phyloP scores from a whole-genome alignment of 2,113 vertebrate genomes.

The Microtus richardsoni region DNA sequence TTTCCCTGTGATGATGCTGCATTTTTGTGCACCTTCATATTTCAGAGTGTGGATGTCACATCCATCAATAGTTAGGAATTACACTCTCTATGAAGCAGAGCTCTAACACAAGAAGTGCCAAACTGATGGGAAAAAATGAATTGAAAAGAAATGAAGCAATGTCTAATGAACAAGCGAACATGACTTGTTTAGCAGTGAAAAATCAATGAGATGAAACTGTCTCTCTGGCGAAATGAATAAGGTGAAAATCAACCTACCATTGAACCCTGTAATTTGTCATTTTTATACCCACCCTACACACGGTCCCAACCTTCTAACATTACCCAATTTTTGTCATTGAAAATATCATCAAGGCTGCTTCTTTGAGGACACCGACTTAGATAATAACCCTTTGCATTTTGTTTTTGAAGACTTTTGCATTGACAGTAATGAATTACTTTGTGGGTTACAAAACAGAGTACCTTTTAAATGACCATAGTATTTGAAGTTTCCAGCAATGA shows the following conservation, averaged over 20 bases:
- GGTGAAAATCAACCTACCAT: constrained; percentile 59
- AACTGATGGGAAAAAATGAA: constrained; percentile 20
- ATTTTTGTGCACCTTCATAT: constrained; percentile 61
- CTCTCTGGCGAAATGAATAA: constrained; percentile 40
- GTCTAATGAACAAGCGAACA: constrained; percentile 63
- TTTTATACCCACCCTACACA: neutral
- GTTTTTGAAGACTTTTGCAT: neutral
- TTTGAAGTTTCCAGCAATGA: neutral
- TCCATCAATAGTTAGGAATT: constrained; percentile 58
- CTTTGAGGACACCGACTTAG: neutral
- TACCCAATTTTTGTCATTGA: neutral
- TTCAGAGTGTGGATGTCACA: constrained; percentile 42
- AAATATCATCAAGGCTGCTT: neutral
- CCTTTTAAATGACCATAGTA: neutral
- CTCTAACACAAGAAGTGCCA: constrained; percentile 31
- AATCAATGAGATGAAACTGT: constrained; percentile 58
- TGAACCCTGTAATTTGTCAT: constrained; percentile 61
- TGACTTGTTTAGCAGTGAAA: constrained; percentile 48
- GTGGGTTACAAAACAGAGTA: neutral
- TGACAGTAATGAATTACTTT: neutral
- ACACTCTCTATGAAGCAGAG: neutral
- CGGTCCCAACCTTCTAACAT: neutral
- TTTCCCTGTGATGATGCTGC: constrained; percentile 44
- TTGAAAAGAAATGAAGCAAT: constrained; percentile 76
- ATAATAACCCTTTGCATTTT: constrained; percentile 1